Evolutionary conservation across 1,140 invertebrate species (phyloP).

Genomic region (Nasonia longicornis): DNA sequence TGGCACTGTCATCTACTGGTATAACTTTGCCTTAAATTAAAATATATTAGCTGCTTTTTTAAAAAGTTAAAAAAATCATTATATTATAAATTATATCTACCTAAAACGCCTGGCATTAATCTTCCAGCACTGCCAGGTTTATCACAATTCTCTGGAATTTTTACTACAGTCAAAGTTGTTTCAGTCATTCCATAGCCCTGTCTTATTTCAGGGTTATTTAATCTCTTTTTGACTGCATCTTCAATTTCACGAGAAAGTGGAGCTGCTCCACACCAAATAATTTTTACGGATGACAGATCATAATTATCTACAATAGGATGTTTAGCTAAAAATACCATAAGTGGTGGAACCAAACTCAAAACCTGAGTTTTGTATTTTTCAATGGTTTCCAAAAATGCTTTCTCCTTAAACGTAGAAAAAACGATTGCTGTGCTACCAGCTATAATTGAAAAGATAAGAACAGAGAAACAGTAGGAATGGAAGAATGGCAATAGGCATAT

Average conservation of each 20-base stretch:
- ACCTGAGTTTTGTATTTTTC: slow-evolving; percentile 71
- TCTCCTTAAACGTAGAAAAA: slow-evolving; percentile 73
- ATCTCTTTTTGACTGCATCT: slow-evolving; percentile 63
- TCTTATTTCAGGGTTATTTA: slow-evolving; percentile 59
- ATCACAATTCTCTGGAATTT: slow-evolving; percentile 35
- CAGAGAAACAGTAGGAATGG: slow-evolving; percentile 64
- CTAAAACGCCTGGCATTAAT: slow-evolving; percentile 50
- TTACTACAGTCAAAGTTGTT: slow-evolving; percentile 63
- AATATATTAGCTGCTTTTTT: neutral
- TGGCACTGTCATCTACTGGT: slow-evolving; percentile 45
- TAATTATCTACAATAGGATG: slow-evolving; percentile 64
- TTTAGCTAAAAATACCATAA: slow-evolving; percentile 72
- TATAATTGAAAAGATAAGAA: slow-evolving; percentile 52
- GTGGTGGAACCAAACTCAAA: slow-evolving; percentile 70
- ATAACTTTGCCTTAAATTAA: slow-evolving; percentile 53
- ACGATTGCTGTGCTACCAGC: slow-evolving; percentile 63
- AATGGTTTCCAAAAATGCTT: slow-evolving; percentile 71
- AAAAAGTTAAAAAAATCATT: neutral
- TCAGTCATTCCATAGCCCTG: slow-evolving; percentile 72
- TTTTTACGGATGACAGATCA: slow-evolving; percentile 65
- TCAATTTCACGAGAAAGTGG: slow-evolving; percentile 68
- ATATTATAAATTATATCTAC: slow-evolving; percentile 42
- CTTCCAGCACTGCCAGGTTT: slow-evolving; percentile 63
- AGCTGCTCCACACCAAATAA: slow-evolving; percentile 65
- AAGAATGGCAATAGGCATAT: slow-evolving; percentile 64